Conservation (phyloP, 2,113 vertebrate genomes). For the Chaetorhynchus papuensis region DNA sequence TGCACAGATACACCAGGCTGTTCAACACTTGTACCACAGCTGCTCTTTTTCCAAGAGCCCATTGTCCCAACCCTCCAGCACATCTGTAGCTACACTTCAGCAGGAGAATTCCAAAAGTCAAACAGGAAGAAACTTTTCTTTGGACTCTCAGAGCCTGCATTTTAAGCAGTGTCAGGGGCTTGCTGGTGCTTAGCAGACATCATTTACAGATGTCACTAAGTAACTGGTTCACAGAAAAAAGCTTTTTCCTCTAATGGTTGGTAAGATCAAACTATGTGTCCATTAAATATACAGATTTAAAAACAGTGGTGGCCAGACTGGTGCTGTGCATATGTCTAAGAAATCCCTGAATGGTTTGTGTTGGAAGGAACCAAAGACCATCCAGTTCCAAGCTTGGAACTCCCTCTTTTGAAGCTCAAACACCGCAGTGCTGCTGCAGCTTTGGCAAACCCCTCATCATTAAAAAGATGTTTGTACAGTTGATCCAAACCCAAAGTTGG, state of each 20-base stretch:
- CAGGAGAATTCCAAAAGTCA: background rate
- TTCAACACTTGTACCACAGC: background rate
- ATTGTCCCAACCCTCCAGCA: background rate
- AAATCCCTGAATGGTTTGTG: background rate
- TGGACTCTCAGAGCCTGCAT: background rate
- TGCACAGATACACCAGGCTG: background rate
- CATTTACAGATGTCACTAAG: background rate
- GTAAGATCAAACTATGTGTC: background rate
- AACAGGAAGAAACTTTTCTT: background rate
- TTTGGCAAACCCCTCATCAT: background rate
- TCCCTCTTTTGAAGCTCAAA: background rate
- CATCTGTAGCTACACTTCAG: background rate
- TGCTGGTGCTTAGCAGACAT: background rate
- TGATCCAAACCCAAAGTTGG: background rate
- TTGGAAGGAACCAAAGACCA: background rate
- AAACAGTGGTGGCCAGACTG: background rate
- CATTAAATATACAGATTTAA: background rate
- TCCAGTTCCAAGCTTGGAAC: background rate
- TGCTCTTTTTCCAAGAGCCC: background rate
- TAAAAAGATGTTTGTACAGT: background rate
- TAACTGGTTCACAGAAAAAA: background rate
- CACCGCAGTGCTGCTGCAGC: background rate
- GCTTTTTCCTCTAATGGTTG: background rate
- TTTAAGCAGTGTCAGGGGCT: background rate
- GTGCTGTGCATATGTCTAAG: background rate